phyloP scores from a whole-genome alignment of 2,113 vertebrate genomes.

The Nesogale talazaci region DNA sequence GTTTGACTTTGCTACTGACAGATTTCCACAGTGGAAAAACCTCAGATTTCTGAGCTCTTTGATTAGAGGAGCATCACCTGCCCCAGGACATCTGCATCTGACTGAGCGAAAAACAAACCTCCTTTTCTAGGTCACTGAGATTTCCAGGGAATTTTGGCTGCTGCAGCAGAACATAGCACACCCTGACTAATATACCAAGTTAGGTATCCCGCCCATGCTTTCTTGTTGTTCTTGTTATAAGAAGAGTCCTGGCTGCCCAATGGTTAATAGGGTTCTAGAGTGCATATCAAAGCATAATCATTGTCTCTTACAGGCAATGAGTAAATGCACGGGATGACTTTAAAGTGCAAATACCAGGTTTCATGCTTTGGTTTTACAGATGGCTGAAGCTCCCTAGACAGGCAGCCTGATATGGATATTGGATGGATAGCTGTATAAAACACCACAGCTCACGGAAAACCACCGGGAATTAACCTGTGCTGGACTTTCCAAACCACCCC shows the following conservation, averaged over 20 bases:
- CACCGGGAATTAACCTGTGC: not conserved
- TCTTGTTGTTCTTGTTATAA: not conserved
- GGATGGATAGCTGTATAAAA: not conserved
- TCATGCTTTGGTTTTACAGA: not conserved
- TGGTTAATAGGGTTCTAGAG: not conserved
- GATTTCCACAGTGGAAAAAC: not conserved
- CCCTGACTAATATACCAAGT: not conserved
- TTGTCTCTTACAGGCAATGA: not conserved
- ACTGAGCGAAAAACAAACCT: slow-evolving; percentile 5
- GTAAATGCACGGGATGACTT: not conserved
- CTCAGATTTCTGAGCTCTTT: not conserved
- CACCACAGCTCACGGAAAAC: not conserved
- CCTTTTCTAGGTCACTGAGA: not conserved
- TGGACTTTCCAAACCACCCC: not conserved
- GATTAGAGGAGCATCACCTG: not conserved
- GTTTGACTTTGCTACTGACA: not conserved
- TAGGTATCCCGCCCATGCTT: not conserved
- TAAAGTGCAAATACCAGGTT: slow-evolving; percentile 31
- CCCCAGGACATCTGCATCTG: not conserved
- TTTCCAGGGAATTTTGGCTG: slow-evolving; percentile 33
- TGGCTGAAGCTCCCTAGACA: not conserved
- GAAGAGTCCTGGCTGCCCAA: not conserved
- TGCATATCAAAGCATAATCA: not conserved
- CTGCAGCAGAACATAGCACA: slow-evolving; percentile 32
- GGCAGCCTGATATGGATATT: not conserved